phyloP scores from a whole-genome alignment of 2,888 invertebrate genomes.

The Ichneumoninae sp. region DNA sequence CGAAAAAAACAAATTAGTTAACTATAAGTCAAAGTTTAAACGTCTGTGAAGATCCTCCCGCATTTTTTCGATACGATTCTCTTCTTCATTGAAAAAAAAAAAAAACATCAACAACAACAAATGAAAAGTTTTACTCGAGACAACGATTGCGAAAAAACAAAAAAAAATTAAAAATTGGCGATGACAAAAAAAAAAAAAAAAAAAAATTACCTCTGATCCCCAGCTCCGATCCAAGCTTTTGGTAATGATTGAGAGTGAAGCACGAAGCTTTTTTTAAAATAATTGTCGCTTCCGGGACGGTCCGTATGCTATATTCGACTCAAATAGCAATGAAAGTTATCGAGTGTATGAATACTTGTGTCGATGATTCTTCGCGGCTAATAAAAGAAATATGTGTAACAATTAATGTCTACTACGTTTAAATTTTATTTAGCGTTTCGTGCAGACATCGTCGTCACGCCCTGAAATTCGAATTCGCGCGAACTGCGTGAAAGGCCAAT shows the following conservation, averaged over 20 bases:
- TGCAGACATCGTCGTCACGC: neutral
- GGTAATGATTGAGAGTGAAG: neutral
- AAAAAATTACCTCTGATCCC: too few species aligned
- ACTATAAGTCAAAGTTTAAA: constrained; percentile 11
- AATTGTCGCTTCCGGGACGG: constrained; percentile 3
- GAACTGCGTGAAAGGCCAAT: neutral
- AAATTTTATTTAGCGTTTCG: neutral
- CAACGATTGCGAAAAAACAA: constrained; percentile 6
- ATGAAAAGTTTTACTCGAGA: constrained; percentile 2
- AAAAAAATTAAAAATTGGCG: neutral
- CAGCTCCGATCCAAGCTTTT: constrained; percentile 18
- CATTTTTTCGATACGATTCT: constrained; percentile 35
- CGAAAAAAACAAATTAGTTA: constrained; percentile 11
- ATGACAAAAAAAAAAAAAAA: neutral
- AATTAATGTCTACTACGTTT: neutral
- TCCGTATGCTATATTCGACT: constrained; percentile 6
- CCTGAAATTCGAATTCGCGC: neutral
- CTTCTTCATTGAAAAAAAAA: constrained; percentile 28
- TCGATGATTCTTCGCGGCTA: constrained; percentile 46
- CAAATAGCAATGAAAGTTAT: constrained; percentile 10
- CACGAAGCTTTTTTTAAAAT: constrained; percentile 6
- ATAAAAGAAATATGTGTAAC: constrained; percentile 52
- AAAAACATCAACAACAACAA: neutral
- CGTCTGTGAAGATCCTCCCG: constrained; percentile 29
- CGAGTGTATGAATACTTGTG: constrained; percentile 39